Percentiles rank a stretch among this genome's conserved stretches.
phyloP scores from a whole-genome alignment of 2,888 invertebrate genomes.

The Meganola albula region DNA sequence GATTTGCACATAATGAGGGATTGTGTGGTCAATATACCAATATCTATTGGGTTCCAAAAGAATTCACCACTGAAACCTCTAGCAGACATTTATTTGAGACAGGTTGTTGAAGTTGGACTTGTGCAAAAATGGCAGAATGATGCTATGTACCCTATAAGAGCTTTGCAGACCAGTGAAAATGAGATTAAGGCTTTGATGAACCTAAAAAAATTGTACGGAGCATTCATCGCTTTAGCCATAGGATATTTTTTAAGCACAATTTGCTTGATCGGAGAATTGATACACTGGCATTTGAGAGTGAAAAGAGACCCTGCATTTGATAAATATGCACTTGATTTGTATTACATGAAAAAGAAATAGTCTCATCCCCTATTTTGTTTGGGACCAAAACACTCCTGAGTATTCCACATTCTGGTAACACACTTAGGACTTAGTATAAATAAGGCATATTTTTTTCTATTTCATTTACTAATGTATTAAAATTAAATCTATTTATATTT shows the following conservation, averaged over 20 bases:
- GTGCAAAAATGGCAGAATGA: conserved; percentile 88
- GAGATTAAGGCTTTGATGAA: conserved; percentile 87
- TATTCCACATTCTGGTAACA: no score
- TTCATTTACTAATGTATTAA: conserved; percentile 23
- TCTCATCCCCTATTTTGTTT: no score
- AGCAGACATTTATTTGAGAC: conserved; percentile 81
- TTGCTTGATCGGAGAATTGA: conserved; percentile 78
- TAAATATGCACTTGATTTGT: conserved; percentile 79
- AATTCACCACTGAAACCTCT: conserved; percentile 86
- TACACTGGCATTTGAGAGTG: conserved; percentile 82
- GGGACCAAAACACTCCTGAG: no score
- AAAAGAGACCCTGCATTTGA: conserved; percentile 83
- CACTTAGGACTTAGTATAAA: no score
- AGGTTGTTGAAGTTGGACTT: conserved; percentile 85
- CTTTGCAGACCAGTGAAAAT: conserved; percentile 75
- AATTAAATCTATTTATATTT: conserved; percentile 34
- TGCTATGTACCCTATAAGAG: conserved; percentile 78
- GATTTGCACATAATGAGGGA: conserved; percentile 89
- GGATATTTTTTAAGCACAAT: conserved; percentile 81
- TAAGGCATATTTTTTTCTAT: conserved; percentile 47
- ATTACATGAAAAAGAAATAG: conserved; percentile 58
- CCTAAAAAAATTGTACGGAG: conserved; percentile 86
- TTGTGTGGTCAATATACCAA: conserved; percentile 88
- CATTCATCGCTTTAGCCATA: conserved; percentile 82
- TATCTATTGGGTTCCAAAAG: conserved; percentile 88